Evolutionary conservation across 1,140 invertebrate species (phyloP).

Genomic region (Drosophila kohkoa): DNA sequence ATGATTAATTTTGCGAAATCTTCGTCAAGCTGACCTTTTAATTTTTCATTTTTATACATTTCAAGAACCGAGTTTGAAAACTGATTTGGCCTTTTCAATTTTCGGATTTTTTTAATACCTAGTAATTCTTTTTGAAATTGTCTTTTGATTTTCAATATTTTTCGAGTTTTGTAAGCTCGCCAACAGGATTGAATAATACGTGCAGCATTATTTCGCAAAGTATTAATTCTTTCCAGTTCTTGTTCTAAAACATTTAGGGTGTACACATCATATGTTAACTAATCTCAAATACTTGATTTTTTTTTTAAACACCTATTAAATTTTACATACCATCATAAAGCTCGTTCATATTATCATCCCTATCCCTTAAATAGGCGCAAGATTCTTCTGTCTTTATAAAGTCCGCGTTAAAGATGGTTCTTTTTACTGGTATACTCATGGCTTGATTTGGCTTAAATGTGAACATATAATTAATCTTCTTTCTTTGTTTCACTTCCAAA

Average conservation of each 20-base stretch:
- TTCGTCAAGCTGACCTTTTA: constrained; percentile 77
- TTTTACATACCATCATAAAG: constrained; percentile 22
- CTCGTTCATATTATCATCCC: constrained; percentile 20
- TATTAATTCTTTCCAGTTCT: constrained; percentile 12
- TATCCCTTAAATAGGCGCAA: constrained; percentile 50
- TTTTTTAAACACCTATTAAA: neutral
- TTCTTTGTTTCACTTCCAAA: constrained; percentile 52
- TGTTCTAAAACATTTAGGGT: constrained; percentile 26
- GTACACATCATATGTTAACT: neutral
- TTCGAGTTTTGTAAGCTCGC: constrained; percentile 83
- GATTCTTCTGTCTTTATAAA: constrained; percentile 60
- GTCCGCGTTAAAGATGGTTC: constrained; percentile 69
- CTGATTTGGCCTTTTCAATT: constrained; percentile 49
- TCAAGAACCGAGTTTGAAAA: constrained; percentile 66
- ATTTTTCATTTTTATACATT: constrained; percentile 84
- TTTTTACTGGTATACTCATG: constrained; percentile 77
- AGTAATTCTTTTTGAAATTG: constrained; percentile 83
- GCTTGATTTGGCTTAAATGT: constrained; percentile 72
- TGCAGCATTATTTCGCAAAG: constrained; percentile 70
- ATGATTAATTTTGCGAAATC: constrained; percentile 86
- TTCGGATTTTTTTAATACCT: constrained; percentile 83
- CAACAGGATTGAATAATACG: constrained; percentile 85
- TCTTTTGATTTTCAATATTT: constrained; percentile 73
- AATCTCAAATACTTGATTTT: constrained; percentile 4
- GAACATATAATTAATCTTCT: constrained; percentile 69